These are phyloP conservation scores for Orchesellides sinensis DNA, from an alignment of 2,888 invertebrate genomes.

Conservation along the genomic window DNA sequence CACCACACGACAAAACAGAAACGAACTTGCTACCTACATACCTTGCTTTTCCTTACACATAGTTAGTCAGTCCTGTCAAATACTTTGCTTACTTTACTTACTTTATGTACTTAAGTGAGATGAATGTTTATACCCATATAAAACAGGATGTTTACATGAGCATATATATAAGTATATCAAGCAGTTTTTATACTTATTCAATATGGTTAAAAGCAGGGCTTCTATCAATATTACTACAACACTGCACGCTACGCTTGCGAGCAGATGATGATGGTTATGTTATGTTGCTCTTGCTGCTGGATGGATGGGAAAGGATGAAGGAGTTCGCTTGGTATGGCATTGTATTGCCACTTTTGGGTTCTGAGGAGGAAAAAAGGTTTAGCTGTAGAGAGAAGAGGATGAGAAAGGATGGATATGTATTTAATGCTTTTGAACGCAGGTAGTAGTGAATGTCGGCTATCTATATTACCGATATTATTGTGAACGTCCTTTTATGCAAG, in stretches of 20 bases:
- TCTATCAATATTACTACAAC: slow-evolving; percentile 24
- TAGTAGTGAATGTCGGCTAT: background rate
- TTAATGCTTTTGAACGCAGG: background rate
- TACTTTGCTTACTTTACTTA: slow-evolving; percentile 51
- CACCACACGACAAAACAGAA: background rate
- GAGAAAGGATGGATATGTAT: background rate
- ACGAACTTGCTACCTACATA: slow-evolving; percentile 2
- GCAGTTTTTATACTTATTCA: too few relatives aligned
- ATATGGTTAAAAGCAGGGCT: slow-evolving; percentile 52
- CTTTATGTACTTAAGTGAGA: slow-evolving; percentile 56
- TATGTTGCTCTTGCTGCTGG: too few relatives aligned
- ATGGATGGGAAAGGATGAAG: too few relatives aligned
- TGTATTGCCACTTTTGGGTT: slow-evolving; percentile 44
- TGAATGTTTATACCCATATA: slow-evolving; percentile 60
- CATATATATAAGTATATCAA: slow-evolving; percentile 7
- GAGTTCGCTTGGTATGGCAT: slow-evolving; percentile 44
- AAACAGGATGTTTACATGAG: slow-evolving; percentile 5
- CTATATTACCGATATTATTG: background rate
- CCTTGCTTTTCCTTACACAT: slow-evolving; percentile 12
- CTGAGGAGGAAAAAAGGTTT: slow-evolving; percentile 31
- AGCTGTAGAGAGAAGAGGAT: slow-evolving; percentile 3
- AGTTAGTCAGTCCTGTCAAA: slow-evolving; percentile 45
- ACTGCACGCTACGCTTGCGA: slow-evolving; percentile 17
- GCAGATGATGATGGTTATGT: slow-evolving; percentile 37
- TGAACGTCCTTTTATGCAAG: background rate